A percentile compares a stretch with the other conserved stretches of the same genome.
phyloP scores from a whole-genome alignment of 2,888 invertebrate species.

The Nomada fucata region DNA sequence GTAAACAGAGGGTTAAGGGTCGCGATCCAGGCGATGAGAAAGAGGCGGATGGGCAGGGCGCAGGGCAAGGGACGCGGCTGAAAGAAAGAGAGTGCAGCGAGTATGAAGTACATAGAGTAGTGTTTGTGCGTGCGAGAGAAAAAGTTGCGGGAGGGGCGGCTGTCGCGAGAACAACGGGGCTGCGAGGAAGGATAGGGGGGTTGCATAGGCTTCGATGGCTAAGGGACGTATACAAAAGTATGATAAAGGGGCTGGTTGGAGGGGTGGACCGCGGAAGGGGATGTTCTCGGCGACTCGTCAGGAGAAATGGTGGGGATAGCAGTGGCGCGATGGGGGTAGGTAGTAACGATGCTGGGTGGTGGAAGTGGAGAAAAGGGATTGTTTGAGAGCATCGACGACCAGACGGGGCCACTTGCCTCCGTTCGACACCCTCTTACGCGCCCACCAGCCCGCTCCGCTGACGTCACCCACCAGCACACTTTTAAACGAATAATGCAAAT shows the following conservation, averaged over 20 bases:
- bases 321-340: conserved; percentile 57
- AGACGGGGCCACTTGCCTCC: conserved; percentile 74
- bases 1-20: conserved; percentile 66
- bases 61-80: conserved; percentile 4
- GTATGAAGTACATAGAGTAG: conserved; percentile 18
- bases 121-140: conserved; percentile 39
- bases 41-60: conserved; percentile 3
- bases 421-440: conserved; percentile 78
- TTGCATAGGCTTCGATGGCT: conserved; percentile 64
- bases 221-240: conserved; percentile 71
- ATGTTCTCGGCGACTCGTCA: conserved; percentile 84
- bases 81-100: conserved; percentile 7
- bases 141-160: conserved; percentile 29
- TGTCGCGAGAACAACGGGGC: conserved; percentile 54
- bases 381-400: conserved; percentile 75
- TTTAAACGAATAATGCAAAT: conserved; percentile 81
- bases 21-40: conserved; percentile 19
- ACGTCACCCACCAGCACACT: conserved; percentile 77
- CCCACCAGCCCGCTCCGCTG: conserved; percentile 68
- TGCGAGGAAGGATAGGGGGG: conserved; percentile 47
- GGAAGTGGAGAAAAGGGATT: conserved; percentile 78
- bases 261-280: conserved; percentile 82
- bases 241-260: conserved; percentile 79
- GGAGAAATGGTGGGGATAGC: conserved; percentile 83
- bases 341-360: conserved; percentile 81